Evolutionary conservation across 2,888 invertebrate species (phyloP).

Genomic region (Melikaiella ostensackeni): DNA sequence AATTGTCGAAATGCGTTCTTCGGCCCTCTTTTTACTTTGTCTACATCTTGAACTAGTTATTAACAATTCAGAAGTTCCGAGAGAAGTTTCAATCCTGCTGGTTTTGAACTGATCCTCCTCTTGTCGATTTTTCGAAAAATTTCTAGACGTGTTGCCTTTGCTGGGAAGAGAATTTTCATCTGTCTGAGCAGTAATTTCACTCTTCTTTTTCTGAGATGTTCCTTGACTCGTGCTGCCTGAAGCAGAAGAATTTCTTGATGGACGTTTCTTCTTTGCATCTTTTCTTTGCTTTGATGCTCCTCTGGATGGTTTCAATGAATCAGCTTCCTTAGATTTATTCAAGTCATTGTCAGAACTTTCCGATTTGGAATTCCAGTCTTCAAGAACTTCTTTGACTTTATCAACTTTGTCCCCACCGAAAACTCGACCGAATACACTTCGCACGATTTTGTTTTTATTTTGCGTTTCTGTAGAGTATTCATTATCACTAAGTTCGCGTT

Average conservation of each 20-base stretch:
- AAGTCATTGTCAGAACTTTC: constrained; percentile 51
- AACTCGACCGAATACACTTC: constrained; percentile 72
- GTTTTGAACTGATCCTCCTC: constrained; percentile 1
- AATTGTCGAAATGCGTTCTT: constrained; percentile 67
- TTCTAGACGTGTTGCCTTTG: constrained; percentile 8
- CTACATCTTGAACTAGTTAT: constrained; percentile 60
- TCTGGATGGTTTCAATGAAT: constrained; percentile 13
- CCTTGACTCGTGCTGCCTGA: constrained; percentile 14
- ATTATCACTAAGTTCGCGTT: constrained; percentile 62
- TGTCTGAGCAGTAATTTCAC: background rate
- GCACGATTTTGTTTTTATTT: constrained; percentile 72
- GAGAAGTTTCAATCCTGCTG: constrained; percentile 5
- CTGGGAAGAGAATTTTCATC: constrained; percentile 42
- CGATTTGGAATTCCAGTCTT: constrained; percentile 73
- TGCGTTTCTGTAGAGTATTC: constrained; percentile 61
- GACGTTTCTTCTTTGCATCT: constrained; percentile 42
- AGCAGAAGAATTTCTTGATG: constrained; percentile 18
- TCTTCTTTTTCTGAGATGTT: constrained; percentile 38
- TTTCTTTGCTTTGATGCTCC: constrained; percentile 38
- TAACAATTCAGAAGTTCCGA: constrained; percentile 41
- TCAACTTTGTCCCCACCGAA: constrained; percentile 71
- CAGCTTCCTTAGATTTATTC: constrained; percentile 60
- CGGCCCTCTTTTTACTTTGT: constrained; percentile 73
- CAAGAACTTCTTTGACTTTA: constrained; percentile 71
- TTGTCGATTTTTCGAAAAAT: background rate